These are phyloP conservation scores for Oryzias curvinotus DNA, from an alignment of 2,113 vertebrate genomes.

Conservation along the genomic window DNA sequence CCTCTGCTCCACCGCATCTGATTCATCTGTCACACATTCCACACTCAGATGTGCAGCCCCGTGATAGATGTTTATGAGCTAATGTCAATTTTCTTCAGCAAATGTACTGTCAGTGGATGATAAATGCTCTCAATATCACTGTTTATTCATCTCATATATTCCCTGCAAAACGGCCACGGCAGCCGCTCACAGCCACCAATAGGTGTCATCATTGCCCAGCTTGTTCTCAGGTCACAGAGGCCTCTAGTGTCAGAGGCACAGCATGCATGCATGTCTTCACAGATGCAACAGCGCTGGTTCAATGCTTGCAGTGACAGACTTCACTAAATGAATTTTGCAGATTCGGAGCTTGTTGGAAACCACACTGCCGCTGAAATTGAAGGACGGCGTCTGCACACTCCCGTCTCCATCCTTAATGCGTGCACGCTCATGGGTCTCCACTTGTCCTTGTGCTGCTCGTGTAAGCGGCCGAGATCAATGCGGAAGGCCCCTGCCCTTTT, in stretches of 20 bases:
- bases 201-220: conserved; percentile 68
- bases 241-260: not conserved
- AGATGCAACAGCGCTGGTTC: not conserved
- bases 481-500: conserved; percentile 72
- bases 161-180: conserved; percentile 20
- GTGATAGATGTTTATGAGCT: conserved; percentile 72
- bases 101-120: conserved; percentile 69
- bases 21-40: conserved; percentile 50
- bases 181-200: conserved; percentile 28
- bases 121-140: conserved; percentile 72
- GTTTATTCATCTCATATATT: conserved; percentile 67
- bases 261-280: too few relatives aligned
- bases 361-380: conserved; percentile 32
- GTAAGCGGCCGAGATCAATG: conserved; percentile 63
- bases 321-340: conserved; percentile 2
- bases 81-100: conserved; percentile 68
- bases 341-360: not conserved
- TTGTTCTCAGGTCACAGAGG: conserved; percentile 17
- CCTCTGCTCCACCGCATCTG: conserved; percentile 44
- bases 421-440: conserved; percentile 14
- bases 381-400: conserved; percentile 36
- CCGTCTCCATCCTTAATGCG: conserved; percentile 15
- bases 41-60: conserved; percentile 42
- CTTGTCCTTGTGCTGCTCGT: conserved; percentile 52
- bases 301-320: not conserved